Evolutionary conservation across 2,888 invertebrate species (phyloP), one percentile per base, ranked within the genome.

Genomic region (Alsophila aescularia): DNA sequence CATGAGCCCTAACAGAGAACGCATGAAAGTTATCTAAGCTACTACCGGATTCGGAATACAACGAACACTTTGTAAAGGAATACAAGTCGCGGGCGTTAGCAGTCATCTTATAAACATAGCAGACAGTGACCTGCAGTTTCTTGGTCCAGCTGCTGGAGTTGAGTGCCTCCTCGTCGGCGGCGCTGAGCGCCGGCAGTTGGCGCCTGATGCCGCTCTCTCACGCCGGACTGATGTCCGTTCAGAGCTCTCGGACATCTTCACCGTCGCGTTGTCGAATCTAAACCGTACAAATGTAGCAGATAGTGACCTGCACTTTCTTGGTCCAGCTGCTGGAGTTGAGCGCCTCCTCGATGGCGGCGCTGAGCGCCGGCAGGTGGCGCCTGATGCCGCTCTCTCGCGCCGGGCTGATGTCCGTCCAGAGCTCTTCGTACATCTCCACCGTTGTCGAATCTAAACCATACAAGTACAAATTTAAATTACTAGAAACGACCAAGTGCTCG

Each of bases 361-460:
- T 93, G 49, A 98, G 96, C 44, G 94, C 93, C 40, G 93, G 88
- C 56, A 97, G 83, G 80, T 98, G 96, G 59, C 95, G 94, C 18
- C 94, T 93, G 63, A 98, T 95, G 34, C 96, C 97, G 41, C 93
- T 94, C 87, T 97, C 98, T 0, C 95, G 94, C n/a, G 96, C 96
- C n/a, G 97, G 96, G 60, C 96, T 95, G 27, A 96, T 94, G 75
- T 98, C 98, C 39, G 94, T 93, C 98, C 98, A 98, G 34, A 98
- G 93, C 77, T 98, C 98, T 60, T 95, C 96, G 95, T 96, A 98
- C 59, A 95, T 86, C 72, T 96, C 95, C 58, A 95, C 92, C 9
- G 94, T 94, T 4, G 77, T 66, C 0, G 85, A 79, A n/a, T 89
- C 90, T 84, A n/a, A n/a, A n/a, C n/a, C n/a, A n/a, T n/a, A 24